Conservation (phyloP, 1,140 invertebrate species). For the Amyelois transitella region DNA sequence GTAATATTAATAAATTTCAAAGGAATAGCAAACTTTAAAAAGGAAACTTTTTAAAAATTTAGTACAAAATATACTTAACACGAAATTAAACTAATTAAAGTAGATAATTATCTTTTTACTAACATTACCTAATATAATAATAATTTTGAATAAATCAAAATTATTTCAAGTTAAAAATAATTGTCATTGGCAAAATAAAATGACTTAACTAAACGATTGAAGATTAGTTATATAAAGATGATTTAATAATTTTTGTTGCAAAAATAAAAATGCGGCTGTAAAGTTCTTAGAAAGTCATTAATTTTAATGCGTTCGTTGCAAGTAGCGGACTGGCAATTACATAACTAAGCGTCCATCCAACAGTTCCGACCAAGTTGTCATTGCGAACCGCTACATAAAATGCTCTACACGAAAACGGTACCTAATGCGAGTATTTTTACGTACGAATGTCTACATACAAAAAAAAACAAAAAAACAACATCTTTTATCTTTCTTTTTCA, state of each 20-base stretch:
- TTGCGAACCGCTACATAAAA: neutral
- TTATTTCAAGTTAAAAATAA: too few species aligned
- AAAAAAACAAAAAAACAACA: too few species aligned
- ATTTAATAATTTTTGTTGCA: neutral
- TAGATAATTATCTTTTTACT: too few species aligned
- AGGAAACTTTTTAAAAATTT: too few species aligned
- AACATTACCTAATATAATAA: too few species aligned
- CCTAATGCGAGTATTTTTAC: slow-evolving; percentile 1
- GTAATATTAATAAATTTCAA: too few species aligned
- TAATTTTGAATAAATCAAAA: too few species aligned
- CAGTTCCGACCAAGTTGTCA: neutral
- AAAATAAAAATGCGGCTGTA: neutral
- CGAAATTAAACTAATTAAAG: too few species aligned
- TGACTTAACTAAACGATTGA: neutral
- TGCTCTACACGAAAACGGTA: neutral
- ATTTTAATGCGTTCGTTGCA: slow-evolving; percentile 2
- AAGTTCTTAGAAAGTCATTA: slow-evolving; percentile 3
- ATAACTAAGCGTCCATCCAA: neutral
- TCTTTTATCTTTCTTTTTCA: too few species aligned
- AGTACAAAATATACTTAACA: too few species aligned
- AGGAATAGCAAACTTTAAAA: too few species aligned
- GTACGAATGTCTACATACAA: neutral
- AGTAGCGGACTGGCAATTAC: neutral
- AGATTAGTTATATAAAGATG: neutral
- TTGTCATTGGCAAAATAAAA: too few species aligned